Evolutionary conservation across 2,113 vertebrate species (phyloP), one percentile per base, ranked within the genome.

Genomic region (Aythya baeri): DNA sequence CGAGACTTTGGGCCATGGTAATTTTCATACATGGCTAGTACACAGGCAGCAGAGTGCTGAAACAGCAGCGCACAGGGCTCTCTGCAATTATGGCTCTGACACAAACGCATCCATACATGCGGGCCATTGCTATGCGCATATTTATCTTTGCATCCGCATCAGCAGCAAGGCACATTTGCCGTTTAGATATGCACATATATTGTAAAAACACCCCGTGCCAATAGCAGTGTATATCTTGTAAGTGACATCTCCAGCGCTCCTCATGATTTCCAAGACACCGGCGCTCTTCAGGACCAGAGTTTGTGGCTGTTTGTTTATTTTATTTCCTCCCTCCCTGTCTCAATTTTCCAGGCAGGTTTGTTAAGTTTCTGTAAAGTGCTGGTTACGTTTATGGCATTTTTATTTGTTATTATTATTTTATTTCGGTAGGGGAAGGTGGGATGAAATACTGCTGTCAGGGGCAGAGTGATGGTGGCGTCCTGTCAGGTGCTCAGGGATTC

Each of bases 71-170:
- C 44, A 25, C 32, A 92, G 77, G 38, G 58, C 82, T 68, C 78
- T 73, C 83, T 46, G 83, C 94, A 94, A 44, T 97, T 94, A 96
- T 22, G 3, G 46, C 86, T 92, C 88, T 89, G 94, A 97, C 90
- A 88, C 96, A 96, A 70, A 95, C 72, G 86, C 95, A 82, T 96
- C 93, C 86, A 32, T 94, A 96, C 95, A 8, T 41, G 91, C 4
- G 7, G 82, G 77, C 34, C 91, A 92, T 97, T 95, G 92, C 29
- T 95, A 97, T 98, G 97, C 49, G 88, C 96, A 97, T 97, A 96
- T 97, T 98, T 96, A 95, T 96, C 88, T 91, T 87, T 74, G 70
- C 88, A 86, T 92, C 94, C 87, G 44, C 91, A 89, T 91, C 94
- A 87, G 89, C 79, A 6, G 86, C 90, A 66, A 91, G 96, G 83